Base-by-base conservation (phyloP, 2,888 invertebrate species). In the Synergus umbraculus region DNA sequence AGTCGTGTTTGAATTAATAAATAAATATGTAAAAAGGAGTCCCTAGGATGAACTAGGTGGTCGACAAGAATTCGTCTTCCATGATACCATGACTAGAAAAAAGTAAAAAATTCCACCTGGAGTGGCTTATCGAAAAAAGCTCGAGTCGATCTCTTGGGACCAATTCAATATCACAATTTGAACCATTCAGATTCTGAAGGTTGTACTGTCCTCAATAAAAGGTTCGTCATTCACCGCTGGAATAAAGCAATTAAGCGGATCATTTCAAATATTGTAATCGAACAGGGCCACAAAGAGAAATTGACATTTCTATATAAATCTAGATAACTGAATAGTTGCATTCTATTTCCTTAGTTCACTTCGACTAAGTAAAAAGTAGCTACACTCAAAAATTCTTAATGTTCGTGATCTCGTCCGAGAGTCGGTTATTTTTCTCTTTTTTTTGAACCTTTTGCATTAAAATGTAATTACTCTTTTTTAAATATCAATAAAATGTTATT, bases 1-100 rank as follows among this genome's bases (percentile, higher is more conserved):
- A 10, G 54, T 54, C 73, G 15, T 73, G 54, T 73, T 54, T 73
- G 73, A 73, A 73, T 73, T 73, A 49, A 73, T 73, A 73, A 73
- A 73, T 73, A 73, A 73, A 54, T 54, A 73, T 29, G 22, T 29
- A 29, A 73, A 37, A n/a, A 54, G 10, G 49, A 49, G 54, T 49
- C 54, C 37, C n/a, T 22, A 12, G 4, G 10, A 60, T 22, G 22
- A 18, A 22, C 4, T 60, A 60, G 60, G 60, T 49, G 73, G 73
- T 9, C 46, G 10, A 22, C 13, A 1, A 67, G 18, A 13, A 46
- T 60, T 60, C 46, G 67, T 67, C 22, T 67, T 44, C 44, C 67
- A 22, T 44, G 22, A 29, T 29, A 69, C 37, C 49, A 49, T 73
- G 73, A 73, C 73, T 73, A 29, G 54, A 10, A 54, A 9, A 73